Percentiles rank a stretch among this genome's conserved stretches.
phyloP scores from a whole-genome alignment of 2,113 vertebrate species.

The Empidonax alnorum region DNA sequence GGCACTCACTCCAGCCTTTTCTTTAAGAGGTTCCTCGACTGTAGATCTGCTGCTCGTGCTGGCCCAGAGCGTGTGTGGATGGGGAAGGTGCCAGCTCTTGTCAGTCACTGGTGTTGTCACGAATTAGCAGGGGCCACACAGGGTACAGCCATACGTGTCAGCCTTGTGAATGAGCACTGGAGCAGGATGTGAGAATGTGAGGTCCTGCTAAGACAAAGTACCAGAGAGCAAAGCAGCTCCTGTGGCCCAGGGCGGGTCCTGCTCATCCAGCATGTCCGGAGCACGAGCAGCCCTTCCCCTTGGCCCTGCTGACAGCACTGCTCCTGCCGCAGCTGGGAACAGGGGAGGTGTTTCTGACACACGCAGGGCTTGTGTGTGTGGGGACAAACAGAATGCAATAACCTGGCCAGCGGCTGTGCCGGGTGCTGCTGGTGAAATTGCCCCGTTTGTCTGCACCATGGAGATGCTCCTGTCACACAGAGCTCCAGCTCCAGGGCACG shows the following conservation, averaged over 20 bases:
- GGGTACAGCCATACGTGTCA: constrained; percentile 35
- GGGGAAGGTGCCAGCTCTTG: constrained; percentile 62
- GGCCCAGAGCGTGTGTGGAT: constrained; percentile 23
- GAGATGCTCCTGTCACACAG: background rate
- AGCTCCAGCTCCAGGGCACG: background rate
- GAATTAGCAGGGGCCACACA: constrained; percentile 46
- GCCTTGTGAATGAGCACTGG: constrained; percentile 51
- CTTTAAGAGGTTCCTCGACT: background rate
- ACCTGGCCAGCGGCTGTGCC: background rate
- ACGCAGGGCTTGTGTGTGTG: background rate
- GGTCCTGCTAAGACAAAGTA: constrained; percentile 8
- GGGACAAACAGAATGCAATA: background rate
- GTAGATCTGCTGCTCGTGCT: background rate
- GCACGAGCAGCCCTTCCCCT: background rate
- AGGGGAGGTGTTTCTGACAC: fast-evolving
- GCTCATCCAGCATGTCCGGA: background rate
- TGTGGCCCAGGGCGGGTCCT: background rate
- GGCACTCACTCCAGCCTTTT: background rate
- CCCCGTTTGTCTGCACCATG: background rate
- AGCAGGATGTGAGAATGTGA: background rate
- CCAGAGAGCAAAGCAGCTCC: background rate
- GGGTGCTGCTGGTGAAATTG: background rate
- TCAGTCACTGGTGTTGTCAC: constrained; percentile 52
- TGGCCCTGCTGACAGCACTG: background rate
- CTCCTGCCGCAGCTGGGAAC: background rate